These are phyloP conservation scores for Podargus strigoides DNA, from an alignment of 2,797 vertebrate genomes.

Conservation along the genomic window DNA sequence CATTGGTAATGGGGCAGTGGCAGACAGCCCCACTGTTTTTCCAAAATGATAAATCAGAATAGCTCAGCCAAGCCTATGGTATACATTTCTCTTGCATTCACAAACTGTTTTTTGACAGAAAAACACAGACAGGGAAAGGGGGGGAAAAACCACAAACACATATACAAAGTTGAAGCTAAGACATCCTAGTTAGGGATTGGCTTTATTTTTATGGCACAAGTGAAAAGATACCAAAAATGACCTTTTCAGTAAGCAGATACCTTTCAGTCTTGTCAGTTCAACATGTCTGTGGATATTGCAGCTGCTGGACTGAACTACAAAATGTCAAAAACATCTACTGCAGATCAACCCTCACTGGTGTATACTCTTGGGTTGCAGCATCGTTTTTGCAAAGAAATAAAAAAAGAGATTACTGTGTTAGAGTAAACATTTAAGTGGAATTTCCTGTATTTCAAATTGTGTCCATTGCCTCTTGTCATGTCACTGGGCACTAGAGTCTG, in stretches of 20 bases:
- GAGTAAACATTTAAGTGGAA: neutral
- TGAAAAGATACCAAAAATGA: neutral
- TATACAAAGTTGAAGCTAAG: neutral
- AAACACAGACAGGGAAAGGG: neutral
- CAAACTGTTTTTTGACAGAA: neutral
- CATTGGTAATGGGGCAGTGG: neutral
- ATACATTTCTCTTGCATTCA: neutral
- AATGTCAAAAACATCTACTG: neutral
- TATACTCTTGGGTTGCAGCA: neutral
- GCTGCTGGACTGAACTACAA: neutral
- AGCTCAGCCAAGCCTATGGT: neutral
- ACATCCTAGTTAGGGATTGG: neutral
- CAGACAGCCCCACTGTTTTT: neutral
- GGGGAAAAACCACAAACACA: neutral
- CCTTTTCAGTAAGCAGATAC: conserved; percentile 27
- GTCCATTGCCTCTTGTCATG: neutral
- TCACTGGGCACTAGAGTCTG: neutral
- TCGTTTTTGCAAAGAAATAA: neutral
- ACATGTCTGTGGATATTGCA: neutral
- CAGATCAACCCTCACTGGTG: neutral
- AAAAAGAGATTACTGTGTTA: neutral
- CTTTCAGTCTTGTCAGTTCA: conserved; percentile 24
- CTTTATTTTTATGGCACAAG: conserved; percentile 20
- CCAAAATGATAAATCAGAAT: conserved; percentile 6
- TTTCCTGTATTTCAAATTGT: neutral